Evolutionary conservation across 2,888 invertebrate species (phyloP), one percentile per base, ranked within the genome.

Genomic region (Thera obeliscata): DNA sequence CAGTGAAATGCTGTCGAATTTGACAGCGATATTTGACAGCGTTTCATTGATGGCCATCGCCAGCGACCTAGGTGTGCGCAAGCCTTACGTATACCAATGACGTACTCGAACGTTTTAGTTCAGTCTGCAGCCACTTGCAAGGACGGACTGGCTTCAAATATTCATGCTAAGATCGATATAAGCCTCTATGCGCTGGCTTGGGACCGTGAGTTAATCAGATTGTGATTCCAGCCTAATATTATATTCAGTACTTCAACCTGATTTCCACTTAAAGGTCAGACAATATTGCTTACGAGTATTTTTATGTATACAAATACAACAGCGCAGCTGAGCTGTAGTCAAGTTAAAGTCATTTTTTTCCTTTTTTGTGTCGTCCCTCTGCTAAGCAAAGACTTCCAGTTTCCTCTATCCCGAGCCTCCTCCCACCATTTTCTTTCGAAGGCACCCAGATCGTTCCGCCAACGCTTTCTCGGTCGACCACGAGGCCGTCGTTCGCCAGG

Each of bases 91-190:
- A 7, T 41, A 41, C 41, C 41, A 7, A 41, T 41, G 41, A 41
- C 41, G 41, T 41, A 41, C 6, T 5, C 7, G 7, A 4, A 5
- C 7, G 5, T 69, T 56, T 54, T 48, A 63, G 64, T 50, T 75
- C 61, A 79, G 75, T 74, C 86, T 52, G 52, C 86, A 87, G 76
- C 78, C 78, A 79, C 81, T 73, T 84, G 84, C 90, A 90, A 91
- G 91, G 90, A 87, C 90, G 88, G 83, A 76, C 71, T 73, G 78
- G 71, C 81, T 87, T 93, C 87, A 92, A 93, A 93, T 92, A 93
- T 92, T 93, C 91, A 93, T 92, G 85, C 81, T 76, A 69, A 87
- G 88, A 91, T 93, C 93, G 91, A 93, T 92, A 89, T 86, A 84
- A 85, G 83, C 69, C 52, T 82, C 80, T 80, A 86, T 88, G 86